A percentile compares a stretch with the other conserved stretches of the same genome.
phyloP scores from a whole-genome alignment of 23 tunicate genomes.

The Styela clava region DNA sequence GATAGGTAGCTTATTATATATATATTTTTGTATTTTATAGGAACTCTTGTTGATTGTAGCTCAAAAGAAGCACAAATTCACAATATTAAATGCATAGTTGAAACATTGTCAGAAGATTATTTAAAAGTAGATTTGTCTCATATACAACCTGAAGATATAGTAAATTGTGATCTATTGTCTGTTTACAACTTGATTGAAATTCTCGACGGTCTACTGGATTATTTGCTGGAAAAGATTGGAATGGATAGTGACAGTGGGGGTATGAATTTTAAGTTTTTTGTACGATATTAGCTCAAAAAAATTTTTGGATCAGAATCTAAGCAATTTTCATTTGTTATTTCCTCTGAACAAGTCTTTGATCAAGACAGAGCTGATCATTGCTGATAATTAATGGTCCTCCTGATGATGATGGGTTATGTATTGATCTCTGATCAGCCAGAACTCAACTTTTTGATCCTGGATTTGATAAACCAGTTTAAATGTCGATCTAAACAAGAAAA shows the following conservation, averaged over 20 bases:
- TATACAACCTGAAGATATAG: constrained; percentile 41
- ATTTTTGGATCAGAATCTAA: neutral
- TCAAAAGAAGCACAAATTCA: constrained; percentile 51
- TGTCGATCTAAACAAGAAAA: too few relatives aligned
- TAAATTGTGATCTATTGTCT: constrained; percentile 50
- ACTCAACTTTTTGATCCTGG: too few relatives aligned
- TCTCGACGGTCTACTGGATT: constrained; percentile 78
- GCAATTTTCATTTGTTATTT: neutral
- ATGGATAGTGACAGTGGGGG: constrained; percentile 73
- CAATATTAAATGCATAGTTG: constrained; percentile 66
- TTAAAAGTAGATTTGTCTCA: constrained; percentile 79
- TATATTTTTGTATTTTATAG: too few relatives aligned
- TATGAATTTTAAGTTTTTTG: neutral
- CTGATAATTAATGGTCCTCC: too few relatives aligned
- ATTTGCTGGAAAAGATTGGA: constrained; percentile 71
- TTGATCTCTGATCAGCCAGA: too few relatives aligned
- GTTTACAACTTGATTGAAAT: constrained; percentile 82
- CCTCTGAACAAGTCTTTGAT: too few relatives aligned
- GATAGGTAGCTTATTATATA: too few relatives aligned
- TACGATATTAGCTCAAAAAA: neutral
- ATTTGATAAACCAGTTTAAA: too few relatives aligned
- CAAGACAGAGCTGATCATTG: too few relatives aligned
- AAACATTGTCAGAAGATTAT: constrained; percentile 60
- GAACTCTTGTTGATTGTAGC: constrained; percentile 49
- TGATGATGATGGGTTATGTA: too few relatives aligned